A percentile compares a stretch with the other conserved stretches of the same genome.
Evolutionary conservation across 2,797 vertebrate species (phyloP).

Genomic region (Rhabdomys pumilio): DNA sequence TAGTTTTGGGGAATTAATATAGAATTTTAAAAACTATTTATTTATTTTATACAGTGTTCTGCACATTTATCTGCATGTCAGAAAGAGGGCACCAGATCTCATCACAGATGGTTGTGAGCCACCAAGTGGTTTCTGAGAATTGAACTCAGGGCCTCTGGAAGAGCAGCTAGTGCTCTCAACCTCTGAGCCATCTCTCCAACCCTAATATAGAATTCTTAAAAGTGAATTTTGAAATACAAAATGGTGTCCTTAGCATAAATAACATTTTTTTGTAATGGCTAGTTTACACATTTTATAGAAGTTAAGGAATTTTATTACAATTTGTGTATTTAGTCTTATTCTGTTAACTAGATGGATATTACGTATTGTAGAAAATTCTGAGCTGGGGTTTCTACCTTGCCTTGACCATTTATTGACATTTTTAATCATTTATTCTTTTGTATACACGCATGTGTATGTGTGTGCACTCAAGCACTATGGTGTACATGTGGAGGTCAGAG

Average conservation of each 20-base stretch:
- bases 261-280: constrained; percentile 32
- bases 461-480: not conserved
- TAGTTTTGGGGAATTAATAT: not conserved
- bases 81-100: no score
- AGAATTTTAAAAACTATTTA: constrained; percentile 1
- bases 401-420: not conserved
- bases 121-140: no score
- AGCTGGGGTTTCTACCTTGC: not conserved
- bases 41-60: no score
- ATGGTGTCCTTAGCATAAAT: constrained; percentile 22
- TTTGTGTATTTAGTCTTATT: constrained; percentile 27
- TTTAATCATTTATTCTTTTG: not conserved
- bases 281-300: constrained; percentile 31
- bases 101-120: no score
- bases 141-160: no score
- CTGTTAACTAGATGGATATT: not conserved
- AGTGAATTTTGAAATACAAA: constrained; percentile 23
- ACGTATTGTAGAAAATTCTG: not conserved
- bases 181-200: no score
- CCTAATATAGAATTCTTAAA: constrained; percentile 19
- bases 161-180: no score
- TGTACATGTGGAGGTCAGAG: not conserved
- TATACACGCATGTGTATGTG: not conserved
- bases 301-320: constrained; percentile 25
- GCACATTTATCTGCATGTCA: no score